These are phyloP conservation scores for Glaucopsyche alexis DNA, from an alignment of 2,888 invertebrate species.

Conservation along the genomic window DNA sequence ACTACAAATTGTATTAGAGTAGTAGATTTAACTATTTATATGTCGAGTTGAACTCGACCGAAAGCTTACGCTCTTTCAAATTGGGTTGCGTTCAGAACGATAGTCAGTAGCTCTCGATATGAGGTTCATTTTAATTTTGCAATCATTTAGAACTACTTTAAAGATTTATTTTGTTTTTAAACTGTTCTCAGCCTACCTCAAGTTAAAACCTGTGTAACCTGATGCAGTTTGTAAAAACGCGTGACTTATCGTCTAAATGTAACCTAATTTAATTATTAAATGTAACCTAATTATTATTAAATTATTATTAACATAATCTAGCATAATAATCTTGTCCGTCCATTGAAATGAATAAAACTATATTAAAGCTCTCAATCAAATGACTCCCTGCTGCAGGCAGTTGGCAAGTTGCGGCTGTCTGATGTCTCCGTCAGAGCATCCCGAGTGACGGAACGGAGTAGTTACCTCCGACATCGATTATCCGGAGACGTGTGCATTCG, in stretches of 20 bases:
- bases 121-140: slow-evolving; percentile 9
- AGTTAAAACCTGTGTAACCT: too few species aligned
- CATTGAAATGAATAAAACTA: slow-evolving; percentile 1
- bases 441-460: slow-evolving; percentile 49
- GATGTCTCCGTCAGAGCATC: slow-evolving; percentile 48
- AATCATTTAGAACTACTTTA: not conserved
- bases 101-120: not conserved
- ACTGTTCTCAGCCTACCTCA: not conserved
- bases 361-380: not conserved
- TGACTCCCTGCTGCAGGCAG: not conserved
- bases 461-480: slow-evolving; percentile 60
- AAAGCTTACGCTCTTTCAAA: slow-evolving; percentile 7
- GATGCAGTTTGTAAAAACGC: too few species aligned
- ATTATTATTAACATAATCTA: too few species aligned
- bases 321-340: not conserved
- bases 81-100: not conserved
- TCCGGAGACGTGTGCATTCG: slow-evolving; percentile 46
- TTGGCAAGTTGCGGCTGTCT: slow-evolving; percentile 5
- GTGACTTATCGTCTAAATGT: too few species aligned
- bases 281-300: too few species aligned
- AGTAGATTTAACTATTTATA: slow-evolving; percentile 78
- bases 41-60: slow-evolving; percentile 34
- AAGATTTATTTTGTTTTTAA: not conserved
- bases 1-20: slow-evolving; percentile 80
- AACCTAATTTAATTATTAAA: too few species aligned